phyloP scores from a whole-genome alignment of 2,113 vertebrate genomes.

The Gasterosteus nipponicus region DNA sequence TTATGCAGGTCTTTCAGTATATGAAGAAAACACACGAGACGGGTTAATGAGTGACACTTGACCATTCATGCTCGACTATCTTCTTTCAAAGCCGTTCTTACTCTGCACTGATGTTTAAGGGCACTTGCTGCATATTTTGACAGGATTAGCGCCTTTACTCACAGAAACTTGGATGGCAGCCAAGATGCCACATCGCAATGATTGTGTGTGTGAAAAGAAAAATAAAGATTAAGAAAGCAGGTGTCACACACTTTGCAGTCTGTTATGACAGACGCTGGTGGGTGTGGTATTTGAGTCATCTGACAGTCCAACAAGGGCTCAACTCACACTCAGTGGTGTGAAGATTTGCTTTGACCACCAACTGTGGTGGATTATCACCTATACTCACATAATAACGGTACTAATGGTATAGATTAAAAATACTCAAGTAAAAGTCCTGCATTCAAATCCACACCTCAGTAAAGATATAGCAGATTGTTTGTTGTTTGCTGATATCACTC shows the following conservation, averaged over 20 bases:
- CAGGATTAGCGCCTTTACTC: neutral
- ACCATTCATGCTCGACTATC: neutral
- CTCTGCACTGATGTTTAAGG: neutral
- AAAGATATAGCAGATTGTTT: neutral
- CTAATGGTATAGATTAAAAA: neutral
- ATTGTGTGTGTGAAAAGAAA: slow-evolving; percentile 8
- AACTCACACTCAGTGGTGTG: neutral
- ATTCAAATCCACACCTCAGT: neutral
- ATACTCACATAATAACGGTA: neutral
- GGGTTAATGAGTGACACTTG: neutral
- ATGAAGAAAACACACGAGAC: neutral
- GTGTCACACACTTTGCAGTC: neutral
- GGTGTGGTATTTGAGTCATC: neutral
- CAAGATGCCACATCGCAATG: neutral
- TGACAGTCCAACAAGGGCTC: neutral
- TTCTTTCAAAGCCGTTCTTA: neutral
- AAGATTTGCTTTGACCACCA: neutral
- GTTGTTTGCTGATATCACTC: neutral
- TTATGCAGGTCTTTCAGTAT: neutral
- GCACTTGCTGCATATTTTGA: slow-evolving; percentile 7
- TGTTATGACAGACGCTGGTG: slow-evolving; percentile 12
- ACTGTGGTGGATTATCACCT: neutral
- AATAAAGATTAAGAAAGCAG: neutral
- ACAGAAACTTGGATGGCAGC: slow-evolving; percentile 12
- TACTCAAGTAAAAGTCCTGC: neutral